phyloP scores from a whole-genome alignment of 2,113 vertebrate genomes.

The Pseudopipra pipra region DNA sequence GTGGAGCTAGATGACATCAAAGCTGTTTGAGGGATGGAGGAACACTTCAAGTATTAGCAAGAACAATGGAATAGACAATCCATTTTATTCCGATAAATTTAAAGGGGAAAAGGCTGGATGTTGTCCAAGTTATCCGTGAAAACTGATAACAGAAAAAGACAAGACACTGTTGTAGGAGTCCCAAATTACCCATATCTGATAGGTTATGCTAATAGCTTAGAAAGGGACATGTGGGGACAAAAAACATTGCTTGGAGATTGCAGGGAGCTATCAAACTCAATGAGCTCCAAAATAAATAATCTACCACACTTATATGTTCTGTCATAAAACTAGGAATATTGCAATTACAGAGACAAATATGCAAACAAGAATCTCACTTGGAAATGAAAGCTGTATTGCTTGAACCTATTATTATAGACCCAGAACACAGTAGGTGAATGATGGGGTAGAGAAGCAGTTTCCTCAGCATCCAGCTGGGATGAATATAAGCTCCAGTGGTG shows the following conservation, averaged over 20 bases:
- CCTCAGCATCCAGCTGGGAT: not conserved
- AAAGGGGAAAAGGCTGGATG: slow-evolving; percentile 11
- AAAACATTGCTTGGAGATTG: not conserved
- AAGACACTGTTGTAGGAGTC: not conserved
- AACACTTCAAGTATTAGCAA: slow-evolving; percentile 53
- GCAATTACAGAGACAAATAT: not conserved
- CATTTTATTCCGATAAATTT: slow-evolving; percentile 35
- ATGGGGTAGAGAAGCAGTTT: not conserved
- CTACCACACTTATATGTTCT: not conserved
- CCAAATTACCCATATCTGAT: not conserved
- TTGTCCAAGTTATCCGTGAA: not conserved
- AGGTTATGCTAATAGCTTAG: not conserved
- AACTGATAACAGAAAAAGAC: not conserved
- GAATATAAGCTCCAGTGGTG: not conserved
- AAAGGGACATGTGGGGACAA: not conserved
- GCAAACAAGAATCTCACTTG: not conserved
- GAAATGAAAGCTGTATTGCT: not conserved
- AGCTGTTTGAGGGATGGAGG: slow-evolving; percentile 49
- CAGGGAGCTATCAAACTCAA: not conserved
- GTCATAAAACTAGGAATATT: not conserved
- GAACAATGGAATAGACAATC: slow-evolving; percentile 41
- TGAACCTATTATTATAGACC: not conserved
- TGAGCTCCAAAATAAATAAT: not conserved
- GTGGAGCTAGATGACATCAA: slow-evolving; percentile 62
- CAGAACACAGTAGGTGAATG: not conserved